These are phyloP conservation scores for Coendou prehensilis DNA, from an alignment of 2,797 vertebrate genomes.

Conservation along the genomic window DNA sequence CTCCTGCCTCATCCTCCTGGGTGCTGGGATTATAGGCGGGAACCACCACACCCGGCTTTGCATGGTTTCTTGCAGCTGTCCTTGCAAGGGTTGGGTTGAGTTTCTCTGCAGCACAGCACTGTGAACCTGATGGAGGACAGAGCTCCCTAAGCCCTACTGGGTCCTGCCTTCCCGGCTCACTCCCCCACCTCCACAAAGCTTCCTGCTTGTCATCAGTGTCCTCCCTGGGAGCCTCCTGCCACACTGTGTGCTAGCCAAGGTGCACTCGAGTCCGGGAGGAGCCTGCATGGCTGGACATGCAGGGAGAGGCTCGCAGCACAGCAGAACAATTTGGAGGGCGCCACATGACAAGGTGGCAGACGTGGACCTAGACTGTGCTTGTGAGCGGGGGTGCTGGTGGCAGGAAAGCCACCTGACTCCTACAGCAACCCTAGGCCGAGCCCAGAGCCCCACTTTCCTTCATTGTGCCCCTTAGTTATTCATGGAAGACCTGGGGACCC, in stretches of 20 bases:
- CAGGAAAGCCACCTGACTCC: background rate
- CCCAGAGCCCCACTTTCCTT: background rate
- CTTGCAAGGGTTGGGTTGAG: rapidly evolving
- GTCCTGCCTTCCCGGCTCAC: conserved; percentile 11
- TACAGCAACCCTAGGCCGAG: background rate
- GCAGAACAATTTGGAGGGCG: background rate
- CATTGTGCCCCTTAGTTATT: background rate
- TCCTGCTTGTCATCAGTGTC: background rate
- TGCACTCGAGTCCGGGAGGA: background rate
- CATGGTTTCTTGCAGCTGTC: background rate
- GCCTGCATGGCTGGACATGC: rapidly evolving
- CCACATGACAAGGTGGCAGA: rapidly evolving
- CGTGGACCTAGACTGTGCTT: background rate
- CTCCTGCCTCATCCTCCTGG: background rate
- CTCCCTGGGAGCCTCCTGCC: background rate
- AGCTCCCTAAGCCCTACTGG: background rate
- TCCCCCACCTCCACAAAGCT: background rate
- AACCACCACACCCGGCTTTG: background rate
- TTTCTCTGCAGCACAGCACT: background rate
- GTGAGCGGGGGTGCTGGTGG: background rate
- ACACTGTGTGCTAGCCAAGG: background rate
- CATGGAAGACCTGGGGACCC: background rate
- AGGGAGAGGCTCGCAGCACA: rapidly evolving
- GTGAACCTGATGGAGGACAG: too few species aligned
- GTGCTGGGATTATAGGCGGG: background rate